phyloP scores from a whole-genome alignment of 2,113 vertebrate species.

The Colistium nudipinnis region DNA sequence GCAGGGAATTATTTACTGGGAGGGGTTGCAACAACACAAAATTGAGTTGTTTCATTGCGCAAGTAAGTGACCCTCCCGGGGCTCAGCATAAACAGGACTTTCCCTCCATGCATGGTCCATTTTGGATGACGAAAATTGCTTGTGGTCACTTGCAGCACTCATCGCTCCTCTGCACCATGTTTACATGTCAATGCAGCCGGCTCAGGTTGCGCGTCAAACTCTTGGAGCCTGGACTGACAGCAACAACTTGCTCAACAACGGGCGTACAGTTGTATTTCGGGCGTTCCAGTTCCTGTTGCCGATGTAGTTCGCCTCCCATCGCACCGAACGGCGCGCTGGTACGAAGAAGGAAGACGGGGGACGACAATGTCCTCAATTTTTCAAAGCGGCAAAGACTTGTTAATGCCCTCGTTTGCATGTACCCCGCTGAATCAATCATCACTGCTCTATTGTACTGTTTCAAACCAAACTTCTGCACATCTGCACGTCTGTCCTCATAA shows the following conservation, averaged over 20 bases:
- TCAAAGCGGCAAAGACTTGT: conserved; percentile 51
- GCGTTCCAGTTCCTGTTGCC: conserved; percentile 52
- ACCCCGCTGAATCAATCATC: conserved; percentile 51
- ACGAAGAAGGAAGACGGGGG: conserved; percentile 31
- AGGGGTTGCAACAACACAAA: neutral
- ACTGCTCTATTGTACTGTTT: conserved; percentile 29
- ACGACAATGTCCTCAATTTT: conserved; percentile 51
- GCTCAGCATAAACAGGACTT: neutral
- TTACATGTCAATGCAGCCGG: conserved; percentile 24
- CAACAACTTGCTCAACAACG: conserved; percentile 51
- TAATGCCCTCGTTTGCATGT: conserved; percentile 57
- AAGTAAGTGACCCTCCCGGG: neutral
- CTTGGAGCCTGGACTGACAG: conserved; percentile 34
- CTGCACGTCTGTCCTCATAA: conserved; percentile 50
- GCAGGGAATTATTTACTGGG: conserved; percentile 33
- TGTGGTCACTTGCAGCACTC: conserved; percentile 28
- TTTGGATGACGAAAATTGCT: conserved; percentile 24
- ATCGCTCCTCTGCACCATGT: conserved; percentile 23
- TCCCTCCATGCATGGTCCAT: conserved; percentile 18
- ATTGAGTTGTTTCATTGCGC: conserved; percentile 9
- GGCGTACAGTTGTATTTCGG: conserved; percentile 30
- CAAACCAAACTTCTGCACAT: conserved; percentile 56
- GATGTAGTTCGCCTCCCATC: conserved; percentile 51
- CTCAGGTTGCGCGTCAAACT: conserved; percentile 10
- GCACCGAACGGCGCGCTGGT: conserved; percentile 14